Evolutionary conservation across 2,888 invertebrate genomes (phyloP).

Genomic region (Orthosia gracilis): DNA sequence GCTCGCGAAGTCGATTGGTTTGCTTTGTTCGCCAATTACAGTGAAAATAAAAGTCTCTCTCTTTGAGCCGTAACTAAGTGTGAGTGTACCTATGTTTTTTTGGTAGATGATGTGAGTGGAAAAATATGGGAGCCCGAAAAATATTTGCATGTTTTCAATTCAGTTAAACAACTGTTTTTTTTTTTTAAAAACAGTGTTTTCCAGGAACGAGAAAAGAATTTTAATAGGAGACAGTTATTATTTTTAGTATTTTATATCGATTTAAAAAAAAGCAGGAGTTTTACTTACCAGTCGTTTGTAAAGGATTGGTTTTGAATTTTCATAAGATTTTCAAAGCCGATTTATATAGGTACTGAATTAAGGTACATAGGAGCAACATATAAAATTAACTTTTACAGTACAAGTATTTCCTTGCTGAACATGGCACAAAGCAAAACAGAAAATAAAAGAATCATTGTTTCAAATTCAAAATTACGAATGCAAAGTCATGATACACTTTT

Average conservation of each 20-base stretch:
- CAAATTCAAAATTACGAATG: constrained; percentile 25
- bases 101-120: constrained; percentile 5
- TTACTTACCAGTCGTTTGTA: background rate
- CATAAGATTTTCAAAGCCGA: too few relatives aligned
- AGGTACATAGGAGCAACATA: too few relatives aligned
- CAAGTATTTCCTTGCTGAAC: background rate
- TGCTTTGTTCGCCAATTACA: constrained; percentile 71
- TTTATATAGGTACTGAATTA: too few relatives aligned
- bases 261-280: background rate
- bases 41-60: constrained; percentile 49
- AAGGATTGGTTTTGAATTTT: background rate
- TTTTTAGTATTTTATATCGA: background rate
- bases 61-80: constrained; percentile 38
- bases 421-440: background rate
- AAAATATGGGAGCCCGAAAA: constrained; percentile 1
- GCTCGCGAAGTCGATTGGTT: constrained; percentile 61
- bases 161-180: background rate
- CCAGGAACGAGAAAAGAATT: background rate
- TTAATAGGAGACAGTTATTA: background rate
- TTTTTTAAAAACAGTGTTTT: background rate
- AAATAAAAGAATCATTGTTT: background rate
- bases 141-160: constrained; percentile 23
- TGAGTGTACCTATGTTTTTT: constrained; percentile 30
- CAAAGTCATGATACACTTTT: constrained; percentile 8
- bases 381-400: too few relatives aligned